phyloP scores from a whole-genome alignment of 2,113 vertebrate genomes.

The Harpagus bidentatus region DNA sequence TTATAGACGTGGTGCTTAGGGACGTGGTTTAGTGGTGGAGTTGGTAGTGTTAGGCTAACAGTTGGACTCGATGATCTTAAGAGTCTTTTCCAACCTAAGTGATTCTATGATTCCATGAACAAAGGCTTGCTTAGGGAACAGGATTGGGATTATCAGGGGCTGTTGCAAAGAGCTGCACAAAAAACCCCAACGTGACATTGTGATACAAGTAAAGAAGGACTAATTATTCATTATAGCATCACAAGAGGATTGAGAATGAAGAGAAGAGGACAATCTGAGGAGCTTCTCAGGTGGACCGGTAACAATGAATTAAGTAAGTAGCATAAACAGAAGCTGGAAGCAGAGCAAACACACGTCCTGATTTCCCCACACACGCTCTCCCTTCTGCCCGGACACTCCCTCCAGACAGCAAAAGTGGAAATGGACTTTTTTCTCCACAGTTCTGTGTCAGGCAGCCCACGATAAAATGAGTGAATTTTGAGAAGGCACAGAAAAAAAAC shows the following conservation, averaged over 20 bases:
- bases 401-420: neutral
- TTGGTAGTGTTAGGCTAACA: neutral
- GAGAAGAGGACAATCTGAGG: neutral
- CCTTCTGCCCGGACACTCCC: neutral
- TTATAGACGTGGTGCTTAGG: neutral
- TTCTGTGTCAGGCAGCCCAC: neutral
- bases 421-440: neutral
- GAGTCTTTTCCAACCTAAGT: neutral
- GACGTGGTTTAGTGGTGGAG: neutral
- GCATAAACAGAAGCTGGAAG: neutral
- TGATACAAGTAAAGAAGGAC: neutral
- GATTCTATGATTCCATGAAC: neutral
- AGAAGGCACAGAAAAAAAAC: neutral
- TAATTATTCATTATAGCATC: neutral
- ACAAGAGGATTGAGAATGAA: neutral
- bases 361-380: neutral
- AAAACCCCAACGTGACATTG: neutral
- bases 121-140: neutral
- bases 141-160: no score
- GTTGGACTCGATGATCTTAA: neutral
- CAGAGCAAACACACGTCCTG: rapidly evolving
- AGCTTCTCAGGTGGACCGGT: neutral
- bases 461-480: neutral
- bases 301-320: neutral
- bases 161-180: neutral